Percentiles rank a stretch among this genome's conserved stretches.
phyloP scores from a whole-genome alignment of 2,797 vertebrate species.

The Rhodeus uyekii region DNA sequence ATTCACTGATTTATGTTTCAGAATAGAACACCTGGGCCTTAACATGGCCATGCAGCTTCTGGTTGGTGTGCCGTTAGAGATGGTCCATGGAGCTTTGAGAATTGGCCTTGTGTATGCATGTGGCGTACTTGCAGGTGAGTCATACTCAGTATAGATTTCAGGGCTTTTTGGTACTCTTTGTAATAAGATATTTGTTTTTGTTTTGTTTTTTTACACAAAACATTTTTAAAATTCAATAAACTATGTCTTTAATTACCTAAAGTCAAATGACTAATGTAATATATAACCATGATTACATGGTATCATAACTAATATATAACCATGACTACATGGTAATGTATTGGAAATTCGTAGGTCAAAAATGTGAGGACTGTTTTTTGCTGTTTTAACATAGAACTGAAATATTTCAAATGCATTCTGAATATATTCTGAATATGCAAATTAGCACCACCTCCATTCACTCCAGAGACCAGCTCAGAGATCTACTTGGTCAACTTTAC shows the following conservation, averaged over 20 bases:
- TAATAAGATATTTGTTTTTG: too few species aligned
- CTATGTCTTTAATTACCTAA: too few species aligned
- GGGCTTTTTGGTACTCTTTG: too few species aligned
- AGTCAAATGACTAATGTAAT: too few species aligned
- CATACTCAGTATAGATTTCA: background rate
- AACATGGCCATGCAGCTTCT: conserved; percentile 95
- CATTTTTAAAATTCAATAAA: too few species aligned
- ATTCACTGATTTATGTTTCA: conserved; percentile 63
- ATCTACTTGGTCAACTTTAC: too few species aligned
- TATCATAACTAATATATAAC: too few species aligned
- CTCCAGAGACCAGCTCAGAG: too few species aligned
- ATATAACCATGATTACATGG: too few species aligned
- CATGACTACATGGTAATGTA: background rate
- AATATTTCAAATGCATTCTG: background rate
- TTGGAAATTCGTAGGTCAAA: background rate
- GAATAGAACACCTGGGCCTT: conserved; percentile 93
- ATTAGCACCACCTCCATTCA: too few species aligned
- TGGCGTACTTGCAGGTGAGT: conserved; percentile 92
- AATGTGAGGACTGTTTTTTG: background rate
- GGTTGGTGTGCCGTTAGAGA: conserved; percentile 95
- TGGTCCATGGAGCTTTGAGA: conserved; percentile 93
- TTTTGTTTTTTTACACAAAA: too few species aligned
- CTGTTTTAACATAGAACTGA: background rate
- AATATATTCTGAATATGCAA: too few species aligned
- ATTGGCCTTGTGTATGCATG: conserved; percentile 93